Base-by-base conservation (phyloP, 2,113 vertebrate genomes). In the Rafetus swinhoei region DNA sequence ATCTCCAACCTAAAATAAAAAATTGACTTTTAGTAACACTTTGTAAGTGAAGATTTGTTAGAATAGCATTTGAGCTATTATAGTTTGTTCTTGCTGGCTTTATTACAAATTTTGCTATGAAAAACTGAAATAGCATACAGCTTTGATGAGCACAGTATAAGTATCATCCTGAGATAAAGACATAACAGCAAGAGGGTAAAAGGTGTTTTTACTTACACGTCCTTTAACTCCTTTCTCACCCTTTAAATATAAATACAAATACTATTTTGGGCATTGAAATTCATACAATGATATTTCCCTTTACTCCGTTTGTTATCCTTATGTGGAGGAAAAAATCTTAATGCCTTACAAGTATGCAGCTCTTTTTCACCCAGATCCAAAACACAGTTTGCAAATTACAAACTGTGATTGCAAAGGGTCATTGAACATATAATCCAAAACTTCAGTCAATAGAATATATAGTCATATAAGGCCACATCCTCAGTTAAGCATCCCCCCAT, bases 1-100 rank as follows among this genome's bases (percentile, higher is more conserved):
- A 82, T 97, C 98, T 95, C 98, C 98, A 88, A 95, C 94, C 98
- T 98, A 93, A 65, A 97, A 90, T 56, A 89, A 85, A 60, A 80
- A 81, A 79, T 14, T 87, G 53, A 76, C 55, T 95, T 82, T 79
- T 88, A 89, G 21, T 55, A 59, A 24, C 39, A 77, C 56, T 81
- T 56, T 9, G 8, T 89, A 86, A 84, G 74, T 80, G 62, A 81
- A n/a, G 29, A 13, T 39, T 87, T 93, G 55, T 27, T 18, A 18
- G 79, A 89, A 62, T 50, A 84, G 21, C 32, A 21, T 35, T 0
- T 0, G 52, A 72, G 52, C 9, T 62, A 6, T 81, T 84, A 79
- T 35, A 32, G 16, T 88, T 85, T 82, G 22, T 22, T 59, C 39
- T 85, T 93, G 80, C 76, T 92, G 82, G 88, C 25, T 95, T 92